Percentiles rank a stretch among this genome's conserved stretches.
Conservation (phyloP, 2,888 invertebrate species). For the Diadegma fenestrale region DNA sequence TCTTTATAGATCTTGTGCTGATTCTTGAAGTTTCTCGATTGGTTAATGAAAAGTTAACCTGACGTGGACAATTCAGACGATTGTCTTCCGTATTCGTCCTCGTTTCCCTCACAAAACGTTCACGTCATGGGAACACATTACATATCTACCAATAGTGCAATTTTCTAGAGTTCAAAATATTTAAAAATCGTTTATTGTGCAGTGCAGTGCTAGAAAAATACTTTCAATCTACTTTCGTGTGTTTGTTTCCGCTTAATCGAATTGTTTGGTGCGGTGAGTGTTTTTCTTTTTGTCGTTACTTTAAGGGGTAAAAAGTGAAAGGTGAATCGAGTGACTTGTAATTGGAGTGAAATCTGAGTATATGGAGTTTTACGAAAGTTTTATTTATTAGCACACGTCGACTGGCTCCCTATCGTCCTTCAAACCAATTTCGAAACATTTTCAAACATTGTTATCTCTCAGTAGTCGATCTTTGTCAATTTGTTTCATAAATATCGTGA, state of each 20-base stretch:
- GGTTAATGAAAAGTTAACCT: conserved; percentile 26
- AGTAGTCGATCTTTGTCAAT: not conserved
- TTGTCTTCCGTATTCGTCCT: not conserved
- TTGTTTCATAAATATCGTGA: not conserved
- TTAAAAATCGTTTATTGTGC: not conserved
- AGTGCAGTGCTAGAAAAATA: not conserved
- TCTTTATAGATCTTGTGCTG: not conserved
- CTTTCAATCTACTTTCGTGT: not conserved
- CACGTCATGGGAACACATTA: conserved; percentile 14
- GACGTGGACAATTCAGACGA: conserved; percentile 29
- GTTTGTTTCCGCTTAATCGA: not conserved
- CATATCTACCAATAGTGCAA: conserved; percentile 17
- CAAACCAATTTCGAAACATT: not conserved
- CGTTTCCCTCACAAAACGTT: not conserved
- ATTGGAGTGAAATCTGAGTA: not conserved
- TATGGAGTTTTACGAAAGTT: not conserved
- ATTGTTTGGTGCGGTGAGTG: not conserved
- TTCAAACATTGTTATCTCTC: not conserved
- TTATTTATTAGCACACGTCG: not conserved
- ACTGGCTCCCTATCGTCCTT: not conserved
- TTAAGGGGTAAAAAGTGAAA: conserved; percentile 3
- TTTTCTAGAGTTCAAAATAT: not conserved
- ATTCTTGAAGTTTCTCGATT: not conserved
- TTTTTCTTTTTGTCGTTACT: not conserved
- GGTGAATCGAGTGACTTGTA: not conserved